Evolutionary conservation across 92 coral and sea anemone genomes (phyloP).

Genomic region (Siderastrea radians): DNA sequence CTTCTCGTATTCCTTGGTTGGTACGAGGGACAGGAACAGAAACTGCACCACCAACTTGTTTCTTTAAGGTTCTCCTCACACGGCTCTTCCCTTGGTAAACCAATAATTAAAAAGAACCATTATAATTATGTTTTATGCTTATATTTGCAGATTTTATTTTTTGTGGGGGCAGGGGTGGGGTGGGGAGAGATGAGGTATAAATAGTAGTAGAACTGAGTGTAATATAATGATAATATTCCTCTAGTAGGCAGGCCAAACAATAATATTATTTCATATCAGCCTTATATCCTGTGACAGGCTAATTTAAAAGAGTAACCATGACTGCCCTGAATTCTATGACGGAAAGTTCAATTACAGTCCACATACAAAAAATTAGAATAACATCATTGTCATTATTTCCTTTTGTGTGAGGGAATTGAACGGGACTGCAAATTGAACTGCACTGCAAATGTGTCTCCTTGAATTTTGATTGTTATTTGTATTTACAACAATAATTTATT

Average conservation of each 20-base stretch:
- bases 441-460: neutral
- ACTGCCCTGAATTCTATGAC: neutral
- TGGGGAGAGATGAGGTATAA: neutral
- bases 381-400: neutral
- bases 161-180: neutral
- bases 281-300: neutral
- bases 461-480: neutral
- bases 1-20: neutral
- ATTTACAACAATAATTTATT: neutral
- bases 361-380: neutral
- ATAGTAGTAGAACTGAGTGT: neutral
- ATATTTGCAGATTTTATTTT: neutral
- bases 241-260: neutral
- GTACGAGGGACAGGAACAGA: constrained; percentile 41
- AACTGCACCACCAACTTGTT: constrained; percentile 41
- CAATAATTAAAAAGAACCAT: neutral
- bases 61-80: constrained; percentile 38
- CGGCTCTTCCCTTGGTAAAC: constrained; percentile 25
- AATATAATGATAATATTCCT: no score
- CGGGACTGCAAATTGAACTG: constrained; percentile 2
- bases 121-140: no score
- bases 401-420: neutral
- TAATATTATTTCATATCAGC: neutral
- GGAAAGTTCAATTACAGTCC: neutral
- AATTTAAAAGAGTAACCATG: neutral